These are phyloP conservation scores for Rhea americana DNA, from an alignment of 2,113 vertebrate genomes.

Conservation along the genomic window DNA sequence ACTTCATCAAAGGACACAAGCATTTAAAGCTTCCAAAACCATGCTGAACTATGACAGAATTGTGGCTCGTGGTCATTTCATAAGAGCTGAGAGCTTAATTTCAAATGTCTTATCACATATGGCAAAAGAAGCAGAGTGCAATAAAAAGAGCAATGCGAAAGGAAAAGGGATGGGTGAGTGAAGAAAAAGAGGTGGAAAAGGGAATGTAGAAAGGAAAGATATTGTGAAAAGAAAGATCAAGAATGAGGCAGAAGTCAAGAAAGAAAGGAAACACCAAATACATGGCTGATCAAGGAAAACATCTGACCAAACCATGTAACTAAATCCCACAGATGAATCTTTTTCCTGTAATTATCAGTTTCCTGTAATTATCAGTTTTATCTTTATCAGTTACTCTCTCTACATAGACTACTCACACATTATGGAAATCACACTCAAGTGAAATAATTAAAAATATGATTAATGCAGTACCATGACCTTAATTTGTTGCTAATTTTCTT, in stretches of 20 bases:
- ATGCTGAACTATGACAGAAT: neutral
- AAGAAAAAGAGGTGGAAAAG: neutral
- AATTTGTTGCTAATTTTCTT: slow-evolving; percentile 63
- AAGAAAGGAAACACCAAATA: neutral
- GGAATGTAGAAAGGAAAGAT: neutral
- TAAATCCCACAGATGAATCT: slow-evolving; percentile 31
- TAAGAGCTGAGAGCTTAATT: neutral
- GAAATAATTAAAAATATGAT: slow-evolving; percentile 69
- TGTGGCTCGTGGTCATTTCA: neutral
- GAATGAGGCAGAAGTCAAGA: neutral
- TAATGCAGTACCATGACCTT: slow-evolving; percentile 45
- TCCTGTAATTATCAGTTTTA: neutral
- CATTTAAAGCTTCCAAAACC: neutral
- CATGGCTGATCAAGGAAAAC: neutral
- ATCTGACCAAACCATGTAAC: neutral
- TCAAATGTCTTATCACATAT: neutral
- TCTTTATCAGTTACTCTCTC: slow-evolving; percentile 44
- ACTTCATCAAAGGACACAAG: neutral
- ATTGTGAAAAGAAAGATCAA: neutral
- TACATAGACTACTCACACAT: slow-evolving; percentile 10
- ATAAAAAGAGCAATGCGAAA: neutral
- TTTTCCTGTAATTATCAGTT: slow-evolving; percentile 26
- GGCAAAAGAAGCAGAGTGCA: neutral
- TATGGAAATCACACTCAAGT: slow-evolving; percentile 54
- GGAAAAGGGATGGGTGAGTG: neutral